These are phyloP conservation scores for Riparia riparia DNA, from an alignment of 2,113 vertebrate species.

Conservation along the genomic window DNA sequence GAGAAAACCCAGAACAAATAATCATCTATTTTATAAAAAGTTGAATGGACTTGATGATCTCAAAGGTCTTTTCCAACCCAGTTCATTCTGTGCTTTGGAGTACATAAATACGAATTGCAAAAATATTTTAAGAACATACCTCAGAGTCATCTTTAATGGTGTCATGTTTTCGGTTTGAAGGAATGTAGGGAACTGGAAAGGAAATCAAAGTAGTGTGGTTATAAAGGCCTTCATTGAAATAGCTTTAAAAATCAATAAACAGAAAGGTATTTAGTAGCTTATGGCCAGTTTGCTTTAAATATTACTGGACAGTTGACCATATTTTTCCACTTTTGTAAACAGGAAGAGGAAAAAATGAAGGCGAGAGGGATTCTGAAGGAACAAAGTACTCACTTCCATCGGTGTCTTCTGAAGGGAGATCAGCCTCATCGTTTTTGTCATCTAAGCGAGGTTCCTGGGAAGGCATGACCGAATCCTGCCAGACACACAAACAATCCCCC, in stretches of 20 bases:
- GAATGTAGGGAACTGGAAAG: constrained; percentile 85
- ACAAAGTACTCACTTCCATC: constrained; percentile 84
- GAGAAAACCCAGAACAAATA: background rate
- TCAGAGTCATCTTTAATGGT: constrained; percentile 88
- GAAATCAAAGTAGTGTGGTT: background rate
- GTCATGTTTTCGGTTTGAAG: constrained; percentile 88
- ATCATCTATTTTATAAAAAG: background rate
- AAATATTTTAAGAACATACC: constrained; percentile 74
- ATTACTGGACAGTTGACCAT: background rate
- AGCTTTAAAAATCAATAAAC: background rate
- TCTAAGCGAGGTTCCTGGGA: constrained; percentile 92
- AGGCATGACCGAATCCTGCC: constrained; percentile 98
- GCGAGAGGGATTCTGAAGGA: background rate
- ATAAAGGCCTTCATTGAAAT: background rate
- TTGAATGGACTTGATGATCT: background rate
- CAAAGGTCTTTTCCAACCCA: background rate
- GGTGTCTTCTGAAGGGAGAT: constrained; percentile 86
- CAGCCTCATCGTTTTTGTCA: constrained; percentile 85
- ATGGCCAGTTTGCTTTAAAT: background rate
- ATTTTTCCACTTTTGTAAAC: background rate
- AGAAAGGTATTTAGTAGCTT: background rate
- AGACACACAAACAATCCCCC: background rate
- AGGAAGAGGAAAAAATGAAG: background rate
- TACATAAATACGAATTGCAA: background rate
- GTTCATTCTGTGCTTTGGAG: background rate